Evolutionary conservation across 1,140 invertebrate species (phyloP), one percentile per base, ranked within the genome.

Genomic region (Dinothrombium tinctorium): DNA sequence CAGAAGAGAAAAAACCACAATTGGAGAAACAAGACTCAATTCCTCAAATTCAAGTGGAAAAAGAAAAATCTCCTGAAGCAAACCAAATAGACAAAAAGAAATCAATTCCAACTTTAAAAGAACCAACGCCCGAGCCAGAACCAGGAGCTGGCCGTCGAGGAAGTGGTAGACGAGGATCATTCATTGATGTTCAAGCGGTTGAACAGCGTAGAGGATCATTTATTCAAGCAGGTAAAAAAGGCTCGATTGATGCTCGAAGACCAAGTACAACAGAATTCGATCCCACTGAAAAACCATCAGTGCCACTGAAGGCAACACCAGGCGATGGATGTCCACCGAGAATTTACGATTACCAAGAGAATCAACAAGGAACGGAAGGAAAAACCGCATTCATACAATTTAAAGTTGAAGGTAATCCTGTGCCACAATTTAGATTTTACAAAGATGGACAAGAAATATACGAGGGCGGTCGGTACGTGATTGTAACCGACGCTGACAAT

Each of bases 341-440:
- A 38, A 87, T 89, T 57, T 72, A 86, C 38, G 79, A 86, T 57
- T 73, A 82, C 5, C 73, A 80, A 58, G 80, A 86, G 56, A 86
- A 73, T 49, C 83, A 86, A 59, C 76, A 76, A 17, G 80, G 77
- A 33, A 76, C 84, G 59, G 84, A 90, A 75, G 81, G 81, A 83
- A 54, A 74, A 65, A 82, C 74, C 53, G 81, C 75, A 26, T 86
- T 83, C 58, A 72, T 87, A 51, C 78, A 76, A 33, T 71, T 87
- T 11, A 68, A 72, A 57, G 76, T 89, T 36, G 79, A 87, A 60
- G 87, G 87, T 54, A 77, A 81, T 51, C 90, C 90, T 20, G 69
- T 74, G 31, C 86, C 89, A 1, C 86, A 79, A 7, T 92, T 92
- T 64, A 80, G 79, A 56, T 96, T 92, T 66, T 94, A 81, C 63